phyloP scores from a whole-genome alignment of 2,888 invertebrate genomes.

The Erebia ligea region DNA sequence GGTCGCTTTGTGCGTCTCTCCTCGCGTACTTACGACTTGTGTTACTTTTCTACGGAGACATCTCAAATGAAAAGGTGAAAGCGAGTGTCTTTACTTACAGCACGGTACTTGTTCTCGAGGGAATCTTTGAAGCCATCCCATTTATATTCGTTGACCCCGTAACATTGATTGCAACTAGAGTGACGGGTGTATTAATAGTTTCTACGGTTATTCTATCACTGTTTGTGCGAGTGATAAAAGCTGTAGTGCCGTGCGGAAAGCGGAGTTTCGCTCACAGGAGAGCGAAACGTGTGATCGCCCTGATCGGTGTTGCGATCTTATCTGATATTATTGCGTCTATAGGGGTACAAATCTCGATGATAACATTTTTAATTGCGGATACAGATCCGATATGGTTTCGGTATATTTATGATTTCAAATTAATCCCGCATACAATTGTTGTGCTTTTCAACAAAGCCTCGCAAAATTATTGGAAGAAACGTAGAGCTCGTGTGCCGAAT shows the following conservation, averaged over 20 bases:
- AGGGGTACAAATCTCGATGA: not conserved
- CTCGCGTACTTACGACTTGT: conserved; percentile 40
- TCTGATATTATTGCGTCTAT: conserved; percentile 33
- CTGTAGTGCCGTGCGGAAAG: conserved; percentile 29
- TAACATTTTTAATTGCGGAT: not conserved
- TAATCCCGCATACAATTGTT: conserved; percentile 32
- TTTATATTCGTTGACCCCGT: not conserved
- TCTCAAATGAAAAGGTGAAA: conserved; percentile 35
- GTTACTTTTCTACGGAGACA: conserved; percentile 35
- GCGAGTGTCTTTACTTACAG: conserved; percentile 31
- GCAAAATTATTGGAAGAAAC: conserved; percentile 36
- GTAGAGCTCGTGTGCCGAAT: not conserved
- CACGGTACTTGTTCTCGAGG: conserved; percentile 19
- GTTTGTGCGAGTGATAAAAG: conserved; percentile 31
- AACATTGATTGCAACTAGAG: not conserved
- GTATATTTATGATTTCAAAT: conserved; percentile 18
- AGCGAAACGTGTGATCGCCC: conserved; percentile 13
- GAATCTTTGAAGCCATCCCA: conserved; percentile 29
- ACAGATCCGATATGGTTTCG: not conserved
- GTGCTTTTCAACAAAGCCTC: conserved; percentile 39
- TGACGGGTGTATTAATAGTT: conserved; percentile 24
- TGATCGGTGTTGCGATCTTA: conserved; percentile 32
- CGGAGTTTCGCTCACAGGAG: conserved; percentile 3
- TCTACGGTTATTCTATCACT: conserved; percentile 30
- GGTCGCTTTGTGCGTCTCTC: conserved; percentile 40